Base-by-base conservation (phyloP, 2,888 invertebrate genomes). In the Tipula lateralis region DNA sequence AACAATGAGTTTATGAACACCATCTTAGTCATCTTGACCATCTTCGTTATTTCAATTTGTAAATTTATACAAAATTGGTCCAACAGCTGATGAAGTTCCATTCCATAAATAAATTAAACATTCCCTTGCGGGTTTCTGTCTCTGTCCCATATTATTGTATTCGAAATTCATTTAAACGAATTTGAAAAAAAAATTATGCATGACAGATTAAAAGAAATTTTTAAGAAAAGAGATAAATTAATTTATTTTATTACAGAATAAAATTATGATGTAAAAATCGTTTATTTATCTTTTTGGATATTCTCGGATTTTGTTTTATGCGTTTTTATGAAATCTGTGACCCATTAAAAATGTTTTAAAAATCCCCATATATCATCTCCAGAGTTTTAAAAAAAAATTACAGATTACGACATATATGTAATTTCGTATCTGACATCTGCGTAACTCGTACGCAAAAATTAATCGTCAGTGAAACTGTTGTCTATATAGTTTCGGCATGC, bases 131-230 rank as follows among this genome's bases (percentile, higher is more conserved):
- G 24, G 1, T 2, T n/a, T 44, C 44, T 44, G 16, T 19, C 24
- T 7, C 24, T 2, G 7, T 66, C 9, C 24, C 66, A 66, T n/a
- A n/a, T 66, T 24, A 66, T 66, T 66, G 5, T 12, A 1, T 24
- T 66, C 0, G 24, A 66, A 66, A 4, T 12, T 9, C 66, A 24
- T n/a, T 7, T 7, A 66, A 66, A 66, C 2, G 24, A 66, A 50
- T 19, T 19, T 50, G n/a, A 44, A 44, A 50, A 39, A 13, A 19
- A 66, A 66, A 66, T 66, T 66, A 66, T 66, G 66, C 66, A 66
- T 66, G 66, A 66, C 66, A 66, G 66, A 66, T 66, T 66, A 66
- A 66, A 66, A 66, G 24, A 66, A 66, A 66, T 66, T 66, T 24
- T 66, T 66, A 24, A 66, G 24, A 66, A 66, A 66, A 66, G 66